Percentiles rank a stretch among this genome's conserved stretches.
phyloP scores from a whole-genome alignment of 2,113 vertebrate genomes.

The Hepsetus odoe region DNA sequence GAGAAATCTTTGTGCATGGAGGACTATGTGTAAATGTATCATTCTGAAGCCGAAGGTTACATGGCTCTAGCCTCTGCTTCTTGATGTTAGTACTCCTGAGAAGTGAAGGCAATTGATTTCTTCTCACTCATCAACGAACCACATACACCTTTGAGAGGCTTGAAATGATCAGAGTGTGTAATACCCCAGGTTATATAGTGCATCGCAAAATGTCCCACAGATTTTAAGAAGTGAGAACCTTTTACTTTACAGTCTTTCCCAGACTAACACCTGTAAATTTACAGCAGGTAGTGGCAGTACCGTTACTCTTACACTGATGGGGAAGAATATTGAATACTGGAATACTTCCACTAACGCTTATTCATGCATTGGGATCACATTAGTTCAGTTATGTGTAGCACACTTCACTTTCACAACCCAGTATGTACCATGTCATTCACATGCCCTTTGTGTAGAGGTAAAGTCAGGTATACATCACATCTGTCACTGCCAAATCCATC shows the following conservation, averaged over 20 bases:
- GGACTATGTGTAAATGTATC: constrained; percentile 61
- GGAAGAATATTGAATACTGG: not conserved
- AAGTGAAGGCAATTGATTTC: constrained; percentile 75
- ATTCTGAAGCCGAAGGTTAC: constrained; percentile 70
- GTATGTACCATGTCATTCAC: constrained; percentile 45
- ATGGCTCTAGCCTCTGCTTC: constrained; percentile 71
- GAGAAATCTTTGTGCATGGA: not conserved
- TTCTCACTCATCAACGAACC: constrained; percentile 69
- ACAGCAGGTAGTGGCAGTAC: not conserved
- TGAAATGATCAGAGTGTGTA: constrained; percentile 67
- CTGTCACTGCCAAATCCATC: constrained; percentile 64
- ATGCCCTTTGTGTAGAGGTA: constrained; percentile 45
- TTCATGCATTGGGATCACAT: constrained; percentile 23
- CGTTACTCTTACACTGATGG: constrained; percentile 1
- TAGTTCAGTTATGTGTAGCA: constrained; percentile 30
- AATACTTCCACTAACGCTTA: not conserved
- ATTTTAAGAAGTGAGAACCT: constrained; percentile 50
- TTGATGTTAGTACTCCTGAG: constrained; percentile 68
- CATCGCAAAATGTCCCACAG: constrained; percentile 31
- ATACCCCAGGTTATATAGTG: constrained; percentile 60
- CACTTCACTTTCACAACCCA: constrained; percentile 15
- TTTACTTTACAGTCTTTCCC: constrained; percentile 7
- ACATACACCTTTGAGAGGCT: constrained; percentile 63
- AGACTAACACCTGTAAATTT: not conserved
- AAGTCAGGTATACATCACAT: constrained; percentile 51